phyloP scores from a whole-genome alignment of 2,888 invertebrate genomes.

The Watsonalla binaria region DNA sequence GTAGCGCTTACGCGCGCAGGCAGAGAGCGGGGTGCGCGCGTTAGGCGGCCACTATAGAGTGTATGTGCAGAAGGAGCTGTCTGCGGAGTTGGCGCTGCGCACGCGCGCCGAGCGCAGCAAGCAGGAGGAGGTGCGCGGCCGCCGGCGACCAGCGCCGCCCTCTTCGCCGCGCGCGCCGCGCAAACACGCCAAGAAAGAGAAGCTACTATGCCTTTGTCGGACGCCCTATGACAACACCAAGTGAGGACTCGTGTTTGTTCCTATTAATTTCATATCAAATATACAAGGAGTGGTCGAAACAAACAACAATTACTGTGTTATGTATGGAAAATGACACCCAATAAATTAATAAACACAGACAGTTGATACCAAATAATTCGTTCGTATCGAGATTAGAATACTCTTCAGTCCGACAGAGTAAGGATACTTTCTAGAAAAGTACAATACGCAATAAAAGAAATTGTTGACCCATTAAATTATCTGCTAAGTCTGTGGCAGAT shows the following conservation, averaged over 20 bases:
- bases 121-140: slow-evolving; percentile 82
- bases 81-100: slow-evolving; percentile 83
- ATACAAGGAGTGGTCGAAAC: too few relatives aligned
- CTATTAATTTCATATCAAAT: not conserved
- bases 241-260: slow-evolving; percentile 64
- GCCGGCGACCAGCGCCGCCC: slow-evolving; percentile 44
- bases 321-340: too few relatives aligned
- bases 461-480: too few relatives aligned
- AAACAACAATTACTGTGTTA: too few relatives aligned
- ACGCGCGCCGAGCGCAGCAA: slow-evolving; percentile 85
- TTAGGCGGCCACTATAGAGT: not conserved
- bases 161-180: slow-evolving; percentile 35
- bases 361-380: too few relatives aligned
- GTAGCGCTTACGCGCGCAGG: not conserved
- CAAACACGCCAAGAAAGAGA: slow-evolving; percentile 82
- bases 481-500: too few relatives aligned
- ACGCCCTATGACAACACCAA: slow-evolving; percentile 97
- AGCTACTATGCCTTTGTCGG: slow-evolving; percentile 93
- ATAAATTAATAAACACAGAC: too few relatives aligned
- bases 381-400: too few relatives aligned
- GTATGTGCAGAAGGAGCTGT: slow-evolving; percentile 82
- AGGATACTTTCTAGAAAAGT: too few relatives aligned
- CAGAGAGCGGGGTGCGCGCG: not conserved
- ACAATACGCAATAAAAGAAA: too few relatives aligned
- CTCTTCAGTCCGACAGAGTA: too few relatives aligned